A percentile compares a stretch with the other conserved stretches of the same genome.
Evolutionary conservation across 1,140 invertebrate species (phyloP).

Genomic region (Brachionus angularis): DNA sequence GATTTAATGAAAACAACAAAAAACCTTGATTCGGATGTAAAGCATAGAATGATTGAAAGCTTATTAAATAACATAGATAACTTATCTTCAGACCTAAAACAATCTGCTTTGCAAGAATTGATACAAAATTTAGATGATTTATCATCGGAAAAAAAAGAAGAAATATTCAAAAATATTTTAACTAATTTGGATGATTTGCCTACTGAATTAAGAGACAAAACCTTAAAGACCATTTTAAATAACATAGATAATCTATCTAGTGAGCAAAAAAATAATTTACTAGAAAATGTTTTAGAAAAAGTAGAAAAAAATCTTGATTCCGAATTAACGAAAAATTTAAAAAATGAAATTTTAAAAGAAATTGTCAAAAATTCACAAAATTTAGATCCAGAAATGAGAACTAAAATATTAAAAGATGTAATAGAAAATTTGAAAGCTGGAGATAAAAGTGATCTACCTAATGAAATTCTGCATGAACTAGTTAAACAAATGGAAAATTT

Average conservation of each 20-base stretch:
- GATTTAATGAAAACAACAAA: constrained; percentile 36
- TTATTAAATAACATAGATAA: constrained; percentile 30
- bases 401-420: constrained; percentile 27
- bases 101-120: constrained; percentile 7
- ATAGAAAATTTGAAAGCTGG: constrained; percentile 17
- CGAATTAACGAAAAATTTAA: constrained; percentile 16
- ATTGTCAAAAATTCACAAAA: constrained; percentile 42
- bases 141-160: constrained; percentile 29
- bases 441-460: neutral
- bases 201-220: neutral
- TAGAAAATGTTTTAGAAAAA: constrained; percentile 25
- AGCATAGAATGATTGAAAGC: constrained; percentile 32
- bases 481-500: constrained; percentile 37
- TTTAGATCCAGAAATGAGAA: constrained; percentile 18
- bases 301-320: neutral
- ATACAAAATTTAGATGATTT: constrained; percentile 30
- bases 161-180: constrained; percentile 39
- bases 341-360: constrained; percentile 33
- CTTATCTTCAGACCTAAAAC: constrained; percentile 24
- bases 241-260: constrained; percentile 31
- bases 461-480: constrained; percentile 14
- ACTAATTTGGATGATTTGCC: constrained; percentile 32
- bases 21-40: neutral
- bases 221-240: constrained; percentile 11
- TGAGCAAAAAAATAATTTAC: neutral